These are phyloP conservation scores for Calypte anna DNA, from an alignment of 2,113 vertebrate species.

Conservation along the genomic window DNA sequence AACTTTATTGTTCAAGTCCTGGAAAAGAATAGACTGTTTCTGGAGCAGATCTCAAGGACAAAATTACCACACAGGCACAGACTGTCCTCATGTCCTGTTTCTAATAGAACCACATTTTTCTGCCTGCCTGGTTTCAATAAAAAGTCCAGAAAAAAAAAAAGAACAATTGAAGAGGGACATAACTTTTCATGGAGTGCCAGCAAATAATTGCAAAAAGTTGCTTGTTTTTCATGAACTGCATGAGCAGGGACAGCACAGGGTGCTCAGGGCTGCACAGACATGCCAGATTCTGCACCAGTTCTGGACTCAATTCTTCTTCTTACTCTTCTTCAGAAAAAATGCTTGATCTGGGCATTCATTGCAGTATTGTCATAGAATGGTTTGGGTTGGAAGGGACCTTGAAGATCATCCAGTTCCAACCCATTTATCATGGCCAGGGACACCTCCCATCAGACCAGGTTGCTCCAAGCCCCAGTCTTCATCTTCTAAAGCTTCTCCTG, in stretches of 20 bases:
- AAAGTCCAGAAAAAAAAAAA: not conserved
- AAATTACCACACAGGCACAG: slow-evolving; percentile 43
- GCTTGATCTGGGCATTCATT: not conserved
- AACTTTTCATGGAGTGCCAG: slow-evolving; percentile 49
- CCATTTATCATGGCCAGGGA: no score
- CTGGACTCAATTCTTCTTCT: not conserved
- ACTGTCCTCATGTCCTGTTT: slow-evolving; percentile 30
- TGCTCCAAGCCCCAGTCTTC: no score
- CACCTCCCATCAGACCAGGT: no score
- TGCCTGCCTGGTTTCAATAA: slow-evolving; percentile 52
- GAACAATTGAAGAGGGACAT: not conserved
- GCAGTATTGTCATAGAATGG: no score
- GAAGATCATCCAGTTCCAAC: no score
- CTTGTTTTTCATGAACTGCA: not conserved
- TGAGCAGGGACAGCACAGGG: not conserved
- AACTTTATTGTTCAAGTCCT: slow-evolving; percentile 31
- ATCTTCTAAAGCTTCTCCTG: not conserved
- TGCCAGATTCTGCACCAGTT: not conserved
- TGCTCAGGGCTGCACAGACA: not conserved
- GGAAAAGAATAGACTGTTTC: slow-evolving; percentile 24
- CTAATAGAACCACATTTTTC: slow-evolving; percentile 12
- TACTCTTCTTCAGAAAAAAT: not conserved
- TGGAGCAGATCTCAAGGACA: not conserved
- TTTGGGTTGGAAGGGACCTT: no score
- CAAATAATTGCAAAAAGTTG: slow-evolving; percentile 21